These are phyloP conservation scores for Drosophila arizonae DNA, from an alignment of 1,140 invertebrate species.

Conservation along the genomic window DNA sequence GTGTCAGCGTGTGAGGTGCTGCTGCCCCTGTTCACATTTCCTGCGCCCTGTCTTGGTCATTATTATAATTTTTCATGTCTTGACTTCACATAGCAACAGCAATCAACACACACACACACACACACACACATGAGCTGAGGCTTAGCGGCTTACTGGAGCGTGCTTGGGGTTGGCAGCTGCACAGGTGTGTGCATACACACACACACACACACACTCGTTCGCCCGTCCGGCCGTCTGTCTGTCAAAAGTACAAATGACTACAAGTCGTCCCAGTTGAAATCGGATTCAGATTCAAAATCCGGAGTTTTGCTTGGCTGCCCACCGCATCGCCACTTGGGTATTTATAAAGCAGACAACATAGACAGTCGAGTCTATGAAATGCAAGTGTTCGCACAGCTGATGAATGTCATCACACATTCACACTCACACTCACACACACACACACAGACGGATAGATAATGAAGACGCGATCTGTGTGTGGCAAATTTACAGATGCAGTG, in stretches of 20 bases:
- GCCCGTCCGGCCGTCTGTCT: not conserved
- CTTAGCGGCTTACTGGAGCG: constrained; percentile 37
- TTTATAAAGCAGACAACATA: constrained; percentile 8
- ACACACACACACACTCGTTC: not conserved
- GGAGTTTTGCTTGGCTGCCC: constrained; percentile 32
- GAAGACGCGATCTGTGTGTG: too few relatives aligned
- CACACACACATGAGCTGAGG: constrained; percentile 6
- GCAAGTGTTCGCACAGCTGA: constrained; percentile 12
- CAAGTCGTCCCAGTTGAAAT: constrained; percentile 22
- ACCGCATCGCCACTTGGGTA: constrained; percentile 2
- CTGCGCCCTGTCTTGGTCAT: constrained; percentile 40
- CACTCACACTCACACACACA: not conserved
- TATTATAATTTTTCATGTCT: constrained; percentile 54
- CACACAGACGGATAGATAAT: too few relatives aligned
- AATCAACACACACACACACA: constrained; percentile 32
- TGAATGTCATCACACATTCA: not conserved
- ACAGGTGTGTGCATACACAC: constrained; percentile 20
- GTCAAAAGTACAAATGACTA: constrained; percentile 40
- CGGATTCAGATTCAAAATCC: constrained; percentile 5
- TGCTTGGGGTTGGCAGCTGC: constrained; percentile 7
- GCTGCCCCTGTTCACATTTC: not conserved
- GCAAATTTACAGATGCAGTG: too few relatives aligned
- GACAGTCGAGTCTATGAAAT: not conserved
- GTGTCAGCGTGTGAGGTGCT: not conserved
- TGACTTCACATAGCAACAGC: constrained; percentile 27